Base-by-base conservation (phyloP, 2,888 invertebrate species). In the Coenonympha glycerion region DNA sequence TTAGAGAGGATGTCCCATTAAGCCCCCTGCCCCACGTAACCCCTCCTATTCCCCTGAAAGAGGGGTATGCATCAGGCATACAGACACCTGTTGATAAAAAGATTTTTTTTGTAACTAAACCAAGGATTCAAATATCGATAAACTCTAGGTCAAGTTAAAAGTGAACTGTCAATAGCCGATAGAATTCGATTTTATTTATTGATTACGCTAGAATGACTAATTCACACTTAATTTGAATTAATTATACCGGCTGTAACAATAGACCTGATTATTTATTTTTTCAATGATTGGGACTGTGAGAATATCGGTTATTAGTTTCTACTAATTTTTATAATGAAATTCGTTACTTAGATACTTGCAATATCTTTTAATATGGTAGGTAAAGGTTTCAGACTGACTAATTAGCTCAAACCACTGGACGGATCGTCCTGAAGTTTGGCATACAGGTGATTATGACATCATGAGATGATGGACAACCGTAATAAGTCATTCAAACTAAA, bases 181-280 rank as follows among this genome's bases (percentile, higher is more conserved):
- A 37, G 4, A 15, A 37, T 22, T 37, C 22, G 21, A 22, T 22
- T 37, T 6, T 37, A 22, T 13, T 22, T 15, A 24, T 3, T 21
- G 11, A 37, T 21, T 37, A 37, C 6, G n/a, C n/a, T 19, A 3
- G 21, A 19, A 6, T 13, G 19, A 37, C 11, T 37, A 22, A 37
- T 37, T 37, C 22, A 22, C 37, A 15, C 13, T 37, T 37, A 37
- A 37, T 37, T 37, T 22, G 13, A 37, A 37, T 37, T 37, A 37
- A 37, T 22, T 15, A 24, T 37, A 13, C 6, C 13, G 1, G 22
- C 13, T 31, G 15, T 8, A 24, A 22, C 37, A 22, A 37, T 37
- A 22, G 37, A 8, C 2, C 13, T 22, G 13, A 37, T 37, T 22
- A 22, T n/a, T n/a, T n/a, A n/a, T n/a, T n/a, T n/a, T n/a, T n/a